phyloP scores from a whole-genome alignment of 2,113 vertebrate genomes.

The Meleagris gallopavo region DNA sequence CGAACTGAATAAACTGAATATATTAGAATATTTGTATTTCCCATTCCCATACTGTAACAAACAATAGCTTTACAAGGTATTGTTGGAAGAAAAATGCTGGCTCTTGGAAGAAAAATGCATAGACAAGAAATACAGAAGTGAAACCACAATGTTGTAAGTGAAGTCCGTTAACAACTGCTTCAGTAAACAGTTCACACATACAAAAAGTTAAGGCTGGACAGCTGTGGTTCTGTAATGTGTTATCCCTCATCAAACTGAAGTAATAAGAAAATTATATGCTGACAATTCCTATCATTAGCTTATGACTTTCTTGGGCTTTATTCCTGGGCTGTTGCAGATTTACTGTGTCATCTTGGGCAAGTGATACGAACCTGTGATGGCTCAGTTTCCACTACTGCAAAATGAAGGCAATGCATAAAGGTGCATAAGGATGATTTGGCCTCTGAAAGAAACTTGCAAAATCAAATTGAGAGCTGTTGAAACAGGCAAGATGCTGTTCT shows the following conservation, averaged over 20 bases:
- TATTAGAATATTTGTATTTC: not conserved
- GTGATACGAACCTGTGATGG: not conserved
- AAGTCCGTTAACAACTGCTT: not conserved
- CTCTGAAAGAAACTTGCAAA: not conserved
- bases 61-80: not conserved
- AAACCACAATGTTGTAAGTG: not conserved
- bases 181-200: not conserved
- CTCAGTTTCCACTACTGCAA: not conserved
- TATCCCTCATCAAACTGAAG: conserved; percentile 30
- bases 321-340: not conserved
- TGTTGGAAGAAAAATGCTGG: not conserved
- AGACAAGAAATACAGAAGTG: not conserved
- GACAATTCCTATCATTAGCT: conserved; percentile 21
- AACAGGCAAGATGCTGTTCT: not conserved
- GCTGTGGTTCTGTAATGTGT: conserved; percentile 13
- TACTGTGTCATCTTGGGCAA: not conserved
- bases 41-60: not conserved
- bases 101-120: not conserved
- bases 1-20: not conserved
- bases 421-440: not conserved
- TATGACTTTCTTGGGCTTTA: not conserved
- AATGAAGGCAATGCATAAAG: not conserved
- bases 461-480: not conserved
- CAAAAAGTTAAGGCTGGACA: not conserved
- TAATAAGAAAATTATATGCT: not conserved